Conservation (phyloP, 2,113 vertebrate species). For the Anser cygnoides region DNA sequence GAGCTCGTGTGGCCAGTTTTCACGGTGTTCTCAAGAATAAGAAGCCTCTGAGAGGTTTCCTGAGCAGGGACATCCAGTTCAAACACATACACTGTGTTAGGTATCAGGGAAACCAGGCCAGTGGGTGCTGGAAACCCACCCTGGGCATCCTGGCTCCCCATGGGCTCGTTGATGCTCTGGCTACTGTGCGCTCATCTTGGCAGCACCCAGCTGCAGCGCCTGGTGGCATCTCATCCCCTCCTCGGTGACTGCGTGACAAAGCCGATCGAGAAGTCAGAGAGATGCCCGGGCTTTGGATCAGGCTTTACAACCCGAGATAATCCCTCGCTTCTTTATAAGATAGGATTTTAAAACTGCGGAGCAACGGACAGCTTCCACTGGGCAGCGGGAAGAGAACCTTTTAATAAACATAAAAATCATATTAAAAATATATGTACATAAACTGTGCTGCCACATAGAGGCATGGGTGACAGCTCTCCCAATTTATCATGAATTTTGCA, state of each 20-base stretch:
- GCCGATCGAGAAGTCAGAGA: neutral
- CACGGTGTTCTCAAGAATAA: neutral
- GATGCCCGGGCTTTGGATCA: neutral
- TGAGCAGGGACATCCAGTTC: neutral
- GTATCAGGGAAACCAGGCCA: neutral
- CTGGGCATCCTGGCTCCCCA: neutral
- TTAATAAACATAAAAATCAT: constrained; percentile 28
- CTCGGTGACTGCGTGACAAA: rapidly evolving
- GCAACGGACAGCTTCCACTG: neutral
- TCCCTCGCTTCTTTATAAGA: neutral
- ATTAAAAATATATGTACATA: neutral
- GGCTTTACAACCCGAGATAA: neutral
- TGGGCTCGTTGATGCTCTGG: rapidly evolving
- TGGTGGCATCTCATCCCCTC: neutral
- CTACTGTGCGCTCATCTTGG: rapidly evolving
- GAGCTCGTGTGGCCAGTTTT: neutral
- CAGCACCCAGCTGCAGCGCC: neutral
- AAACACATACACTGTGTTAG: neutral
- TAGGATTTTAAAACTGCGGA: constrained; percentile 22
- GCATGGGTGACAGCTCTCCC: neutral
- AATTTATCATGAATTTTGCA: neutral
- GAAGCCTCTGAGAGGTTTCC: neutral
- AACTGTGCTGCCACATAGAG: neutral
- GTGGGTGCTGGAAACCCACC: neutral
- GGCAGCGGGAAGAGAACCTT: neutral